Conservation (phyloP, 2,113 vertebrate genomes). For the Castor canadensis region DNA sequence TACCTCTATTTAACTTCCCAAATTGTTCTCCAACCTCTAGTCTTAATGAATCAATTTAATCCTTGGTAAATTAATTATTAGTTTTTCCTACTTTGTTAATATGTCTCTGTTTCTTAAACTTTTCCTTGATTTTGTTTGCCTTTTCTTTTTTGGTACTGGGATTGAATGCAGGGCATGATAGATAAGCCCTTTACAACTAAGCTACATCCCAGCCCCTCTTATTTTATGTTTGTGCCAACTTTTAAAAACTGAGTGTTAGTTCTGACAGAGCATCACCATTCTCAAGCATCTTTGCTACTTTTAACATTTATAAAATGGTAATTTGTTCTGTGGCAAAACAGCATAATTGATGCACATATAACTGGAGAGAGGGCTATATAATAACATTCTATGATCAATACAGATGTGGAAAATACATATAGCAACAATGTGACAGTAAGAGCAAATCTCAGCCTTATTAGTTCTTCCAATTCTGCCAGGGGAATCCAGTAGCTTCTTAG, state of each 20-base stretch:
- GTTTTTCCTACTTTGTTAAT: not conserved
- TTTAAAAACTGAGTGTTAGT: not conserved
- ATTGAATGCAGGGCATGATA: too few species aligned
- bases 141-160: too few species aligned
- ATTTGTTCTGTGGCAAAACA: not conserved
- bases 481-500: not conserved
- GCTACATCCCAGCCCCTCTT: too few species aligned
- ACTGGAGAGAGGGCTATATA: not conserved
- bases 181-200: too few species aligned
- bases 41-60: constrained; percentile 36
- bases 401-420: not conserved
- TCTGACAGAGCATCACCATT: not conserved
- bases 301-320: not conserved
- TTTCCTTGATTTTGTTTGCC: too few species aligned
- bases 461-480: not conserved
- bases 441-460: not conserved
- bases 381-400: not conserved
- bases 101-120: not conserved
- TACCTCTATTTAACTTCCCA: not conserved
- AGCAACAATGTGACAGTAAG: not conserved
- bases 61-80: not conserved
- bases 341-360: not conserved
- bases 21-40: not conserved
- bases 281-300: not conserved
- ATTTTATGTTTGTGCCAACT: not conserved